Evolutionary conservation across 2,888 invertebrate genomes (phyloP).

Genomic region (Hanleya hanleyi): DNA sequence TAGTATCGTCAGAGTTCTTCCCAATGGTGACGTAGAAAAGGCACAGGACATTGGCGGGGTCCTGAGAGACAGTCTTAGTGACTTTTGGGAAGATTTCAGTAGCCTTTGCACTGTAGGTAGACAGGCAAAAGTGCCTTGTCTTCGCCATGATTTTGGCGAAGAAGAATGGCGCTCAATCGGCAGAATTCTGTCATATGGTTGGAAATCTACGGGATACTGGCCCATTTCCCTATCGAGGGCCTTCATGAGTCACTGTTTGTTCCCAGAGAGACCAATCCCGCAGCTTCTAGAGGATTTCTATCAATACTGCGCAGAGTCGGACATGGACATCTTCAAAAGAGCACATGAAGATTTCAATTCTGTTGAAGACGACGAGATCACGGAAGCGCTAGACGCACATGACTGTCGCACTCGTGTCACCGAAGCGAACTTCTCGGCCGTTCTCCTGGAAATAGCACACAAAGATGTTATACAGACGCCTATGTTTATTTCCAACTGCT

Average conservation of each 20-base stretch:
- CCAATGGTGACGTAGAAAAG: constrained; percentile 27
- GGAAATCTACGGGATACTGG: constrained; percentile 25
- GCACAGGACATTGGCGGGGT: constrained; percentile 33
- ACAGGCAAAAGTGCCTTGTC: constrained; percentile 25
- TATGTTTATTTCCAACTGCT: constrained; percentile 34
- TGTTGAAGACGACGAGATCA: constrained; percentile 31
- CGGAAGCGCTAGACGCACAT: constrained; percentile 25
- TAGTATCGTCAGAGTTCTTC: constrained; percentile 21
- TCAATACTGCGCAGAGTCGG: constrained; percentile 22
- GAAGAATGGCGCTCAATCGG: constrained; percentile 34
- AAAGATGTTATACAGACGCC: constrained; percentile 34
- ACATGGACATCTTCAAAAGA: constrained; percentile 15
- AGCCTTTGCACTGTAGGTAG: constrained; percentile 25
- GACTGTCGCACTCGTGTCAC: constrained; percentile 25
- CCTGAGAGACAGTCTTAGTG: constrained; percentile 27
- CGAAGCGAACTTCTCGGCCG: constrained; percentile 23
- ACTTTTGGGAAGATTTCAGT: constrained; percentile 34
- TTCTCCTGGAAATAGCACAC: constrained; percentile 32
- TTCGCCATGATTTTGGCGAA: constrained; percentile 36
- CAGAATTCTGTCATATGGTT: constrained; percentile 34
- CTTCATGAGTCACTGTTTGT: constrained; percentile 30
- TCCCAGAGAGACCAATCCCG: background rate
- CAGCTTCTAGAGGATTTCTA: constrained; percentile 22
- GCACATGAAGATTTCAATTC: constrained; percentile 19
- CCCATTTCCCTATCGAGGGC: constrained; percentile 22